Base-by-base conservation (phyloP, 2,797 vertebrate species). In the Pipistrellus pipistrellus region DNA sequence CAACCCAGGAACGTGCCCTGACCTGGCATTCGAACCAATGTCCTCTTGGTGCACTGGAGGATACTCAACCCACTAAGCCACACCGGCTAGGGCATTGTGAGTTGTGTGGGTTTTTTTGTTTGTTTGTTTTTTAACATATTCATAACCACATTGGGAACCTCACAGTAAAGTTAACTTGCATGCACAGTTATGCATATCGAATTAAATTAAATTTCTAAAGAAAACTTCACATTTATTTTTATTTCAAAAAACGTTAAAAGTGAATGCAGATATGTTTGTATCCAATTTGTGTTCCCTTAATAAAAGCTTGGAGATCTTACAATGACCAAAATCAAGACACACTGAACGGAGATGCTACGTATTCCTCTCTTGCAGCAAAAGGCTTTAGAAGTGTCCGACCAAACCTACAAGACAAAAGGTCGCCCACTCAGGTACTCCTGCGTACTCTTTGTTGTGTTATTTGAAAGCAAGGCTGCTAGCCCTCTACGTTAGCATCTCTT, bases 381-480 rank as follows among this genome's bases (percentile, higher is more conserved):
- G 99, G 99, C 73, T 99, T 99, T 97, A 99, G 99, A 97, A 99
- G 99, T 0, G 99, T 99, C 97, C 98, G 99, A 93, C 99, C 99
- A 96, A 99, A 99, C 96, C 98, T 99, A 0, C 99, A 99, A 98
- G 99, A 99, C 93, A 99, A 99, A 98, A 99, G 98, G 97, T 99
- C 99, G 17, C 98, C 99, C 85, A 98, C 98, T 95, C 99, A 99
- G 99, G 99, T 99, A 99, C 98, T 96, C 93, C 77, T 32, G 59
- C 85, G 85, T 6, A 25, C 73, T 53, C 17, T 12, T 21, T 69
- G 11, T 46, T 15, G 3, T 23, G 38, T 53, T 8, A 25, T 53
- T 48, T 91, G 41, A 72, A 73, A 75, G 57, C 17, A 0, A 14
- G 27, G n/a, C 32, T 35, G 21, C 46, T 13, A 87, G 55, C 23